phyloP scores from a whole-genome alignment of 2,113 vertebrate species.

The Lophotis ruficrista region DNA sequence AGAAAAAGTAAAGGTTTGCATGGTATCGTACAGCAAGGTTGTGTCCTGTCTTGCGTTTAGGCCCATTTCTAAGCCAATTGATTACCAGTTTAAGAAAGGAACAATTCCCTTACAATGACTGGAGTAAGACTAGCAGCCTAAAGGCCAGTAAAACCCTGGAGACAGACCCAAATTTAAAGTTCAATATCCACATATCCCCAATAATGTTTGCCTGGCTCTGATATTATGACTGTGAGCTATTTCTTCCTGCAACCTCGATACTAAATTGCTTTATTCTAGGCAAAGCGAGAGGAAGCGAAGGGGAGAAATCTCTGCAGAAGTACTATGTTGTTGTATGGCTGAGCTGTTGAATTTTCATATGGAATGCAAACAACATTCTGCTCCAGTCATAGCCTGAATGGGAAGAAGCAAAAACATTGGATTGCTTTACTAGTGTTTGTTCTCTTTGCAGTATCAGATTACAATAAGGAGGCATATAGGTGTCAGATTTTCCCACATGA shows the following conservation, averaged over 20 bases:
- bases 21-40: background rate
- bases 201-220: background rate
- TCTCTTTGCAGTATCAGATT: background rate
- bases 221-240: background rate
- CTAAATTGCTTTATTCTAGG: background rate
- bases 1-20: constrained; percentile 22
- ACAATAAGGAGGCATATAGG: background rate
- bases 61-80: background rate
- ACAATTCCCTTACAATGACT: background rate
- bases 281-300: background rate
- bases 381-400: background rate
- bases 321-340: background rate
- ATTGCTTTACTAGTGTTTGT: background rate
- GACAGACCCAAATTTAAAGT: background rate
- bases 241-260: background rate
- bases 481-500: background rate
- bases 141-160: background rate
- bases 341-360: constrained; percentile 29
- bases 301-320: background rate
- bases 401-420: background rate
- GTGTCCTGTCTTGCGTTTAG: background rate
- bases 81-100: background rate
- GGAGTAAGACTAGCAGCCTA: background rate
- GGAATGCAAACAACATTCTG: background rate
- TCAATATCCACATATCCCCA: background rate